phyloP scores from a whole-genome alignment of 1,140 invertebrate species.

The Drosophila repletoides region DNA sequence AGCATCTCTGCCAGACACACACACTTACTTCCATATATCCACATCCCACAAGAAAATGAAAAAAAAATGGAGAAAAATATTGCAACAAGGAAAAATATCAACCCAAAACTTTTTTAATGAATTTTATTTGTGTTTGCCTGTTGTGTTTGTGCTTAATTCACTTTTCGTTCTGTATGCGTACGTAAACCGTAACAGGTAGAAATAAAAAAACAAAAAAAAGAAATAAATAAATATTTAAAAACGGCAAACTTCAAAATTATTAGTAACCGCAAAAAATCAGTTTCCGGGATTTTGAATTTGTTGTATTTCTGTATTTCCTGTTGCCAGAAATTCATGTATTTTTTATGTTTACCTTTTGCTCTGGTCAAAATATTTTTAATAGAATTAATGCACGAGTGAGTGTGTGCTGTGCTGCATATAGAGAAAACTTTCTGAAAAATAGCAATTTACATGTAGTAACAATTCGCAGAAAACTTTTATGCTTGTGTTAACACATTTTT shows the following conservation, averaged over 20 bases:
- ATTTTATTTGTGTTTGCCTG: slow-evolving; percentile 26
- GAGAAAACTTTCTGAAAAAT: background rate
- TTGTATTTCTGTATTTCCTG: slow-evolving; percentile 22
- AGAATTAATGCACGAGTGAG: background rate
- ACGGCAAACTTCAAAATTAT: slow-evolving; percentile 17
- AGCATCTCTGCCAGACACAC: background rate
- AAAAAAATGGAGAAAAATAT: slow-evolving; percentile 28
- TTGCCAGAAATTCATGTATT: slow-evolving; percentile 11
- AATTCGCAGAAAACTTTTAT: slow-evolving; percentile 30
- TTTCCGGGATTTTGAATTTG: slow-evolving; percentile 33
- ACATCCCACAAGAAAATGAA: too few species aligned
- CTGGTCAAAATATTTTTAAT: slow-evolving; percentile 19
- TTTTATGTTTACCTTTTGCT: slow-evolving; percentile 14
- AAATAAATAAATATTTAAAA: background rate
- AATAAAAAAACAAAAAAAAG: background rate
- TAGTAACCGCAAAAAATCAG: slow-evolving; percentile 33
- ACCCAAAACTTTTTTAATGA: slow-evolving; percentile 47
- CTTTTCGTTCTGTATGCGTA: slow-evolving; percentile 27
- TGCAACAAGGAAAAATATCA: slow-evolving; percentile 34
- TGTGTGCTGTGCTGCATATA: too few species aligned
- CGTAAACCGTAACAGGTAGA: background rate
- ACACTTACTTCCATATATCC: background rate
- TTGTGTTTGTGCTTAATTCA: slow-evolving; percentile 27
- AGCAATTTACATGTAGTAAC: background rate
- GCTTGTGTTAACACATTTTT: slow-evolving; percentile 34